Evolutionary conservation across 2,113 vertebrate species (phyloP).

Genomic region (Osmerus mordax): DNA sequence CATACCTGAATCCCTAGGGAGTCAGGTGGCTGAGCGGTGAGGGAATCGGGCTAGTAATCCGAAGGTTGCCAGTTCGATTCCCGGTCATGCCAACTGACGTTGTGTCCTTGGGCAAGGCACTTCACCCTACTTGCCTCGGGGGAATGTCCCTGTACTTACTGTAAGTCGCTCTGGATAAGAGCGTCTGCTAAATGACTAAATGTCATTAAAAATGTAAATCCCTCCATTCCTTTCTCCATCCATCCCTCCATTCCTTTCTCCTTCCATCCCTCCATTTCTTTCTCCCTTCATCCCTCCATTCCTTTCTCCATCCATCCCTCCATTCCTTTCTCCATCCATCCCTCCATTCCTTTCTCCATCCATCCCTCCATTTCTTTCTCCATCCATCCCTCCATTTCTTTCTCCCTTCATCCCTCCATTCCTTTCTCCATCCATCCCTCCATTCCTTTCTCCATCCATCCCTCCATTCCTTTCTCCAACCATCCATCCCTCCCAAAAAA

Average conservation of each 20-base stretch:
- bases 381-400: not conserved
- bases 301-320: not conserved
- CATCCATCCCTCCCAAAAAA: not conserved
- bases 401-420: not conserved
- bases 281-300: not conserved
- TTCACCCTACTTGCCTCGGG: too few relatives aligned
- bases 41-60: too few relatives aligned
- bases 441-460: conserved; percentile 61
- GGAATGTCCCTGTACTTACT: too few relatives aligned
- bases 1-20: too few relatives aligned
- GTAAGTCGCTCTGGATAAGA: too few relatives aligned
- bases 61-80: too few relatives aligned
- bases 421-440: not conserved
- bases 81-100: too few relatives aligned
- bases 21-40: too few relatives aligned
- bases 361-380: not conserved
- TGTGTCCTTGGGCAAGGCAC: too few relatives aligned
- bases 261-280: not conserved
- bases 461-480: conserved; percentile 75
- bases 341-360: not conserved
- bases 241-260: not conserved
- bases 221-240: not conserved
- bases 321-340: not conserved
- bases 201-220: too few relatives aligned
- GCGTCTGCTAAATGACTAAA: too few relatives aligned